A percentile compares a stretch with the other conserved stretches of the same genome.
Evolutionary conservation across 2,888 invertebrate species (phyloP).

Genomic region (Philopedon plagiatum): DNA sequence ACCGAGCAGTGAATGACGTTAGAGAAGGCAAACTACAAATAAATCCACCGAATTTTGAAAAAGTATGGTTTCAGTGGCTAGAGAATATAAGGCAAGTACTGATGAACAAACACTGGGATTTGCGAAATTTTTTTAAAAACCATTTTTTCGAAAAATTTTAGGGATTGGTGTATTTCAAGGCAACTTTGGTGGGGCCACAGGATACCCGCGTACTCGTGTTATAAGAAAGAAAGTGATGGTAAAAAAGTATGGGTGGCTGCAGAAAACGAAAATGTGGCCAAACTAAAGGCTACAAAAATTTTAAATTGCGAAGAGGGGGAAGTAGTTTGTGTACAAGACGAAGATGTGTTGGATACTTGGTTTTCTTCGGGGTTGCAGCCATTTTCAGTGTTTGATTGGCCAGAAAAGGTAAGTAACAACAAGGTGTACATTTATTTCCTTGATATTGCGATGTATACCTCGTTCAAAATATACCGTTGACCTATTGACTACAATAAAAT

Average conservation of each 20-base stretch:
- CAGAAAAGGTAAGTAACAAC: constrained; percentile 74
- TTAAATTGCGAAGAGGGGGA: constrained; percentile 68
- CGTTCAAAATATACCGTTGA: too few relatives aligned
- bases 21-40: constrained; percentile 86
- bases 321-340: constrained; percentile 81
- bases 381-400: constrained; percentile 98
- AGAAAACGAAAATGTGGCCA: constrained; percentile 78
- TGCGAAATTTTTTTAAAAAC: constrained; percentile 6
- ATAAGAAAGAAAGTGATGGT: constrained; percentile 45
- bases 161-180: constrained; percentile 98
- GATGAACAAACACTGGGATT: background rate
- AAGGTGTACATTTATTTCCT: too few relatives aligned
- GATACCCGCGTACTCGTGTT: constrained; percentile 87
- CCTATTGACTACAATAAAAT: too few relatives aligned
- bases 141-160: constrained; percentile 56
- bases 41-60: constrained; percentile 87
- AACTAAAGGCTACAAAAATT: constrained; percentile 83
- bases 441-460: too few relatives aligned
- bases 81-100: constrained; percentile 81
- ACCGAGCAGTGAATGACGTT: constrained; percentile 86
- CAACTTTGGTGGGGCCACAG: constrained; percentile 99
- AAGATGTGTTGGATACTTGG: constrained; percentile 99
- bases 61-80: constrained; percentile 97
- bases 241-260: constrained; percentile 66
- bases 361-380: constrained; percentile 98